These are phyloP conservation scores for Lordiphosa fenestrarum DNA, from an alignment of 2,888 invertebrate genomes.

Conservation along the genomic window DNA sequence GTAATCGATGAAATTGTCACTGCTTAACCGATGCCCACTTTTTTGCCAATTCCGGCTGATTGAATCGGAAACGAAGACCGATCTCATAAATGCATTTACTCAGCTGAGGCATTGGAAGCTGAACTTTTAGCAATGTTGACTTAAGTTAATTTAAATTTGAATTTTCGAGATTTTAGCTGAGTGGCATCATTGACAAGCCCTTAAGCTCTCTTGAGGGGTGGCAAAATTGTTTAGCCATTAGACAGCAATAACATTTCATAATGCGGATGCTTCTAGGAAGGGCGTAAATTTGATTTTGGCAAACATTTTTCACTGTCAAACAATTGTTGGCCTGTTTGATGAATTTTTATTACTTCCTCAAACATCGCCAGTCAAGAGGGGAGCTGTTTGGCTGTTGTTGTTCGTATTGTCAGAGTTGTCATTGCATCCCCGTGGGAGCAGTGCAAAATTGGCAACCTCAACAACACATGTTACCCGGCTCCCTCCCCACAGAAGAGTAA, in stretches of 20 bases:
- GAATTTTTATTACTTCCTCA: slow-evolving; percentile 30
- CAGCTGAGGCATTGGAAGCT: no score
- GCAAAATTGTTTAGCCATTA: slow-evolving; percentile 38
- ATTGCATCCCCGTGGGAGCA: slow-evolving; percentile 70
- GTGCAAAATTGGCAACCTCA: slow-evolving; percentile 43
- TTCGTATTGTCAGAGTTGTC: slow-evolving; percentile 33
- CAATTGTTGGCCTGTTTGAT: slow-evolving; percentile 11
- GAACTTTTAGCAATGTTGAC: no score
- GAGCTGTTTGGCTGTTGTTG: slow-evolving; percentile 20
- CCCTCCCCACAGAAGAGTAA: slow-evolving; percentile 9
- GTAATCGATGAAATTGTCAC: no score
- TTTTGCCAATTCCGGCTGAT: no score
- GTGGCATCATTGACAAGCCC: no score
- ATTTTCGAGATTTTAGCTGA: no score
- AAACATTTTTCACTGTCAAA: slow-evolving; percentile 53
- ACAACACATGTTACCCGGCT: slow-evolving; percentile 38
- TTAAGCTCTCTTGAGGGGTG: no score
- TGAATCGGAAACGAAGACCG: no score
- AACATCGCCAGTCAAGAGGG: slow-evolving; percentile 1
- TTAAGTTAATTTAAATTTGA: no score
- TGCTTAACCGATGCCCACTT: no score
- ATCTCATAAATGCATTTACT: no score
- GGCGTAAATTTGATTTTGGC: slow-evolving; percentile 59
- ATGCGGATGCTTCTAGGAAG: slow-evolving; percentile 36
- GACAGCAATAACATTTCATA: slow-evolving; percentile 57